A percentile compares a stretch with the other conserved stretches of the same genome.
These are phyloP conservation scores for Xestobium rufovillosum DNA, from an alignment of 2,888 invertebrate genomes.

Conservation along the genomic window DNA sequence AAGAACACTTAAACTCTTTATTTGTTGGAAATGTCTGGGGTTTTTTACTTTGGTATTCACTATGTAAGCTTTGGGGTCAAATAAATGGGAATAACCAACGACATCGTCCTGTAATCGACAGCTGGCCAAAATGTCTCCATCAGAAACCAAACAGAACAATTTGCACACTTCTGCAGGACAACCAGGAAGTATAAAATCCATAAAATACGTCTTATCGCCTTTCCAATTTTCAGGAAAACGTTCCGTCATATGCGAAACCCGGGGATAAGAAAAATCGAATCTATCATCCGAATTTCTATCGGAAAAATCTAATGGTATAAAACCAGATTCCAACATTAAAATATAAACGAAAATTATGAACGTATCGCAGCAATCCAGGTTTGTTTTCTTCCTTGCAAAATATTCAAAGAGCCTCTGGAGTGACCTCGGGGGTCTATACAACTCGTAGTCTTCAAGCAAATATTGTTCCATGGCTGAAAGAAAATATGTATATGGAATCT, in stretches of 20 bases:
- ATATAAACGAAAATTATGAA: conserved; percentile 37
- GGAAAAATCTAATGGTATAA: conserved; percentile 31
- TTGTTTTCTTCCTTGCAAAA: conserved; percentile 19
- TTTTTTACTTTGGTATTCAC: conserved; percentile 21
- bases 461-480: conserved; percentile 36
- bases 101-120: conserved; percentile 29
- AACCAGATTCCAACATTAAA: conserved; percentile 39
- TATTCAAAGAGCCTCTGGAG: conserved; percentile 30
- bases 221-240: conserved; percentile 31
- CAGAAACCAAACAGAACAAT: conserved; percentile 27
- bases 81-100: conserved; percentile 18
- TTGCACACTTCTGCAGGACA: conserved; percentile 28
- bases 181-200: conserved; percentile 29
- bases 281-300: conserved; percentile 17
- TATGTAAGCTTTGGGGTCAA: conserved; percentile 35
- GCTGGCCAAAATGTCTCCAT: conserved; percentile 37
- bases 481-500: too few species aligned
- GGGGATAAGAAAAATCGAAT: conserved; percentile 29
- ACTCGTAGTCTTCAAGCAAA: conserved; percentile 34
- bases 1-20: conserved; percentile 31
- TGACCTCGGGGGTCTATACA: conserved; percentile 31
- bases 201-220: conserved; percentile 24
- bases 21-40: conserved; percentile 31
- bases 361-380: conserved; percentile 29
- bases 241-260: conserved; percentile 27